These are phyloP conservation scores for Arnoldichthys spilopterus DNA, from an alignment of 2,797 vertebrate genomes.

Conservation along the genomic window DNA sequence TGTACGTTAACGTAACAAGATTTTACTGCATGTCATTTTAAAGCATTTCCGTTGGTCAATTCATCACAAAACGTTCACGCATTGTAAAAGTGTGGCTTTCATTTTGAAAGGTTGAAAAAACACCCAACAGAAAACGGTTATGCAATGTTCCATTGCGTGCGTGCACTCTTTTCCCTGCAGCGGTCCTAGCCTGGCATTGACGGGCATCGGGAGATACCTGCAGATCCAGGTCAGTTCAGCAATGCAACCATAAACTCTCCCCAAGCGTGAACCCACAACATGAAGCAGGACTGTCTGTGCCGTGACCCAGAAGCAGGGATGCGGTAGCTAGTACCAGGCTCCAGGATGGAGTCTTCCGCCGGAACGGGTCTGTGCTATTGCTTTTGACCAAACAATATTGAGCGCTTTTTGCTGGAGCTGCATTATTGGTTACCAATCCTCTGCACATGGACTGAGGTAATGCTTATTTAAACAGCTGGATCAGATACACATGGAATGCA, in stretches of 20 bases:
- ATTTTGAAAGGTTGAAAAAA: no score
- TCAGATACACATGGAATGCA: neutral
- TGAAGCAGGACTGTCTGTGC: no score
- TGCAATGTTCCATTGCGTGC: no score
- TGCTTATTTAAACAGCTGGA: neutral
- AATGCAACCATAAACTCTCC: conserved; percentile 1
- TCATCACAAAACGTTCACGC: no score
- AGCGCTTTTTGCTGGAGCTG: no score
- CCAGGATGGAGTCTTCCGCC: neutral
- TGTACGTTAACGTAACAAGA: no score
- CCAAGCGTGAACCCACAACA: neutral
- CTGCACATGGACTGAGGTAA: neutral
- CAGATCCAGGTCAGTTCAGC: conserved; percentile 1
- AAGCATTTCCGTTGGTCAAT: no score
- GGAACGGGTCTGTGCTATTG: neutral
- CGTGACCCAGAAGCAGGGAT: neutral
- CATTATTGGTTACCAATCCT: neutral
- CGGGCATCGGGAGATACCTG: conserved; percentile 1
- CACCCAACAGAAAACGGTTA: no score
- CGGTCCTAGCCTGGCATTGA: neutral
- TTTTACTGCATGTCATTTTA: no score
- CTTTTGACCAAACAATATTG: neutral
- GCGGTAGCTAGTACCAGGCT: neutral
- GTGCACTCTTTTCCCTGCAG: neutral
- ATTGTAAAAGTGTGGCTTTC: no score